Percentiles rank a stretch among this genome's conserved stretches.
phyloP scores from a whole-genome alignment of 2,888 invertebrate genomes.

The Odiellus spinosus region DNA sequence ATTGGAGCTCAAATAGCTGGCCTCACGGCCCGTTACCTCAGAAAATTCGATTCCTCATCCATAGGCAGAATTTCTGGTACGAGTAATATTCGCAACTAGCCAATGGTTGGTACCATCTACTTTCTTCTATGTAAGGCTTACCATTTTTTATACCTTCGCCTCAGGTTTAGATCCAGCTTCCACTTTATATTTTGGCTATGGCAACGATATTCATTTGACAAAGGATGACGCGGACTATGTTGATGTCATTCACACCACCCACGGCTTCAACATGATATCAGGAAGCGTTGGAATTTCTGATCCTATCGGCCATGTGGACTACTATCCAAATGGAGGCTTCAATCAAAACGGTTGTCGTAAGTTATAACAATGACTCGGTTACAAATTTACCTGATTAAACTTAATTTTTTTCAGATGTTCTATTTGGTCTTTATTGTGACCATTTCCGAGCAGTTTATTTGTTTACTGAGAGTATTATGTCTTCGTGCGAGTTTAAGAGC shows the following conservation, averaged over 20 bases:
- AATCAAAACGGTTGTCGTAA: slow-evolving; percentile 10
- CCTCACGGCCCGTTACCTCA: neutral
- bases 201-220: slow-evolving; percentile 9
- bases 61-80: no score
- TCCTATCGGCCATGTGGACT: slow-evolving; percentile 13
- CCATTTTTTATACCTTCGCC: neutral
- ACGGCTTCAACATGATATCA: slow-evolving; percentile 8
- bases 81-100: no score
- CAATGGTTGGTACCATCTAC: no score
- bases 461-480: no score
- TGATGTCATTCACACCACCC: slow-evolving; percentile 14
- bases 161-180: slow-evolving; percentile 11
- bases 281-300: slow-evolving; percentile 10
- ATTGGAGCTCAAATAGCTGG: slow-evolving; percentile 4
- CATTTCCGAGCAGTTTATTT: no score
- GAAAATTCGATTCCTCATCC: no score
- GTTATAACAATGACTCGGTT: slow-evolving; percentile 1
- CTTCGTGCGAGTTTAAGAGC: no score
- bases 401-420: no score
- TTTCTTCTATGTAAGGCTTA: no score
- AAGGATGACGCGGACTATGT: slow-evolving; percentile 13
- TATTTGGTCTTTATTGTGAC: no score
- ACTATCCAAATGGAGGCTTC: slow-evolving; percentile 13
- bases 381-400: no score
- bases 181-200: slow-evolving; percentile 15